Percentiles rank a stretch among this genome's conserved stretches.
phyloP scores from a whole-genome alignment of 1,140 invertebrate species.

The Trinorchestia longiramus region DNA sequence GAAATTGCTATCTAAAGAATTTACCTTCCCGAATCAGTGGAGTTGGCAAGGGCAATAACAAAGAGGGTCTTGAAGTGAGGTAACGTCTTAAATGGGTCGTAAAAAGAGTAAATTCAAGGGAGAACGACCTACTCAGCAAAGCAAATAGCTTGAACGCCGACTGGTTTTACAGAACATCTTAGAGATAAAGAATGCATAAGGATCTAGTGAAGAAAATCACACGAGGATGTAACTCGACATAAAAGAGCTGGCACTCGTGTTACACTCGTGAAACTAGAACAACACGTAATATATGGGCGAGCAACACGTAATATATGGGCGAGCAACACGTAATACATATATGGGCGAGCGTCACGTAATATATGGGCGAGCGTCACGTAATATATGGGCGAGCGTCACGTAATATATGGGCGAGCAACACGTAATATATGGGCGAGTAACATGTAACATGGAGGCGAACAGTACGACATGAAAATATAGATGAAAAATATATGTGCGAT shows the following conservation, averaged over 20 bases:
- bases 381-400: not conserved
- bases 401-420: not conserved
- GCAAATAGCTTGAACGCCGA: not conserved
- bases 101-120: not conserved
- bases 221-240: not conserved
- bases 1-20: not conserved
- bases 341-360: no score
- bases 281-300: not conserved
- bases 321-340: not conserved
- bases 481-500: not conserved
- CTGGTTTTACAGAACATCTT: not conserved
- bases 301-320: not conserved
- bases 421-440: no score
- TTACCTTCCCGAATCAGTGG: not conserved
- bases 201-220: not conserved
- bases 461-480: not conserved
- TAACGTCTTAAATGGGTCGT: not conserved
- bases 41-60: not conserved
- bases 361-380: not conserved
- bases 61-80: not conserved
- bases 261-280: not conserved
- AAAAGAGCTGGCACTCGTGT: not conserved
- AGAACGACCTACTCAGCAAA: not conserved
- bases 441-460: no score
- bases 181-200: not conserved